Percentiles rank a stretch among this genome's conserved stretches.
Evolutionary conservation across 2,888 invertebrate species (phyloP).

Genomic region (Sphaerophoria rueppellii): DNA sequence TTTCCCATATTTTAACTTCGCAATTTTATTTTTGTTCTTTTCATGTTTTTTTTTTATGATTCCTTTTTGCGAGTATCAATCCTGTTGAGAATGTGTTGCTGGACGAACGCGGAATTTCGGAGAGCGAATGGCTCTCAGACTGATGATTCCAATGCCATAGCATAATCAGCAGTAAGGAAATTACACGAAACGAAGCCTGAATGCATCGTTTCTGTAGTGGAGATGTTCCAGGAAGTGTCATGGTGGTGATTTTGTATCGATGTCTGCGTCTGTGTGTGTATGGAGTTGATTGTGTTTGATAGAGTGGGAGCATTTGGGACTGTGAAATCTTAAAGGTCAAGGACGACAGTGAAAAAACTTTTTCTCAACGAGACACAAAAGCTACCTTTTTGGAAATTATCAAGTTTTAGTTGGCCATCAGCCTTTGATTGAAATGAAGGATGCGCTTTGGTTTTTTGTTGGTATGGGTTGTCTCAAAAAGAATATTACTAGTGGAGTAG

Average conservation of each 20-base stretch:
- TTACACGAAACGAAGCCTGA: background rate
- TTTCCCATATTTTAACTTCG: slow-evolving; percentile 48
- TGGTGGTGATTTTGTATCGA: slow-evolving; percentile 48
- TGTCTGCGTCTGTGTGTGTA: background rate
- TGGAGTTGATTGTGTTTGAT: background rate
- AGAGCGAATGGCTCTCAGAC: slow-evolving; percentile 1
- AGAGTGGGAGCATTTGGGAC: slow-evolving; percentile 28
- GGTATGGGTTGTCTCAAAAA: too few species aligned
- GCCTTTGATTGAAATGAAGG: slow-evolving; percentile 8
- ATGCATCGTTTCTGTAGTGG: slow-evolving; percentile 23
- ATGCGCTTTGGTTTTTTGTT: background rate
- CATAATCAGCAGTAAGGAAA: slow-evolving; percentile 45
- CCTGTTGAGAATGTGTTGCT: slow-evolving; percentile 40
- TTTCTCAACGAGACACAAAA: slow-evolving; percentile 10
- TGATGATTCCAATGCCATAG: slow-evolving; percentile 15
- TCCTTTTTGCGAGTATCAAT: slow-evolving; percentile 22
- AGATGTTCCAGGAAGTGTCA: slow-evolving; percentile 41
- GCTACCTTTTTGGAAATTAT: slow-evolving; percentile 1
- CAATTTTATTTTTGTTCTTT: background rate
- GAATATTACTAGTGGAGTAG: too few species aligned
- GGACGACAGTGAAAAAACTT: slow-evolving; percentile 50
- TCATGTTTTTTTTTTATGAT: too few species aligned
- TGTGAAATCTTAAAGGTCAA: slow-evolving; percentile 62
- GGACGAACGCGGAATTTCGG: background rate
- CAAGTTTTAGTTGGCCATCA: slow-evolving; percentile 26